Evolutionary conservation across 1,140 invertebrate genomes (phyloP).

Genomic region (Drosophila eugracilis): DNA sequence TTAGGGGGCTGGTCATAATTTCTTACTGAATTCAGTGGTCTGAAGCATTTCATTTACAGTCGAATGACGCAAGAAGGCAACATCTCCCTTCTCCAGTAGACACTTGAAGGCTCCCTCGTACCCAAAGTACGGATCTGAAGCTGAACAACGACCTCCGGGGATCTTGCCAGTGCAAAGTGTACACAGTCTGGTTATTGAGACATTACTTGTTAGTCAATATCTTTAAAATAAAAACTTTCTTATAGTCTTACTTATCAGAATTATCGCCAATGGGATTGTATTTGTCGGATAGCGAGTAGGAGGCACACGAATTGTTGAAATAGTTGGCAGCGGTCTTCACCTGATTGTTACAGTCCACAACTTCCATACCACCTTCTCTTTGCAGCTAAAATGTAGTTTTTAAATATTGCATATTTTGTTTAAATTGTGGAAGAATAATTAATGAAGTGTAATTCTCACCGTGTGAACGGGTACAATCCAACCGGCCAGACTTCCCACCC

Average conservation of each 20-base stretch:
- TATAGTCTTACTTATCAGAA: constrained; percentile 86
- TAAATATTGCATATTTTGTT: background rate
- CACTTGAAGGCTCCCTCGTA: constrained; percentile 96
- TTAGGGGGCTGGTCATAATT: background rate
- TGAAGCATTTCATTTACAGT: constrained; percentile 91
- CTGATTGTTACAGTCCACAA: constrained; percentile 98
- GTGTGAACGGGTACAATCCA: constrained; percentile 96
- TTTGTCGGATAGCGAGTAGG: constrained; percentile 95
- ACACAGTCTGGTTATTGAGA: constrained; percentile 88
- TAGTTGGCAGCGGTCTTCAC: constrained; percentile 96
- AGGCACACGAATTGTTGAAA: constrained; percentile 96
- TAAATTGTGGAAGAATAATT: background rate
- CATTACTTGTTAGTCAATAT: background rate
- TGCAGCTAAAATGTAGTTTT: constrained; percentile 88
- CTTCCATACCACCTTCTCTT: constrained; percentile 91
- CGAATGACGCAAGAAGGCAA: constrained; percentile 96
- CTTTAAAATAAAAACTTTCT: background rate
- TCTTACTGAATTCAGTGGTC: constrained; percentile 87
- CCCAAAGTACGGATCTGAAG: constrained; percentile 94
- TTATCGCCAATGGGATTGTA: constrained; percentile 97
- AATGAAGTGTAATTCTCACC: constrained; percentile 85
- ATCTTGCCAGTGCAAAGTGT: constrained; percentile 92
- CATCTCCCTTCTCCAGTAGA: constrained; percentile 93
- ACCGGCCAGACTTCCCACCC: constrained; percentile 95
- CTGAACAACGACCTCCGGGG: constrained; percentile 92